Base-by-base conservation (phyloP, 2,888 invertebrate species). In the Cheilosia vulpina region DNA sequence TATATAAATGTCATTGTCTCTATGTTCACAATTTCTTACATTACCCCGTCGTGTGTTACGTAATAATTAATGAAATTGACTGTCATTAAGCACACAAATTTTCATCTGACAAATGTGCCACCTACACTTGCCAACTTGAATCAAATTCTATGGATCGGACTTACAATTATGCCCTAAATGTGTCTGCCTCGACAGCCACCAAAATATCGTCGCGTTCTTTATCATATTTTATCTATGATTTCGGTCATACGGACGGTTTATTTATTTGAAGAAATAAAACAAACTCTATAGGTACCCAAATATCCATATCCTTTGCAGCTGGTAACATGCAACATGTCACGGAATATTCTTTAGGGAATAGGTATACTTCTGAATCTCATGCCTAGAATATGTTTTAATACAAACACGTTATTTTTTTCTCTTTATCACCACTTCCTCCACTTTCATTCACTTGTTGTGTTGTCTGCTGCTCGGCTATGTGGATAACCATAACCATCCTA, bases 361-460 rank as follows among this genome's bases (percentile, higher is more conserved):
- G 11, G 38, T 43, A 60, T 24, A 43, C 34, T 15, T 19, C 21
- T 41, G n/a, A 38, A 53, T 52, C 72, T 72, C 65, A 38, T 38
- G 38, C 11, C 38, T 38, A 38, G 38, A 11, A 38, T 72, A 72
- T 66, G 82, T 65, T 60, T 84, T 47, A 65, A 80, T 57, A 79
- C 66, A 72, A 78, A 72, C 69, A 65, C 68, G 45, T 84, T 76
- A 65, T 55, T 76, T 13, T 55, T 53, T 19, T 66, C 65, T 75
- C 53, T 79, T 73, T 71, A 84, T 80, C 80, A 38, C 31, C 60
- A 62, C 75, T 84, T 85, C 81, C 68, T 77, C 68, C 66, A 81
- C 76, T 81, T 85, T 81, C 85, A 85, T 85, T 85, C 81, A 85
- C 85, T 85, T 85, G 85, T 85, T 85, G 85, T 85, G 76, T 81